Evolutionary conservation across 2,113 vertebrate genomes (phyloP), one percentile per base, ranked within the genome.

Genomic region (Gavialis gangeticus): DNA sequence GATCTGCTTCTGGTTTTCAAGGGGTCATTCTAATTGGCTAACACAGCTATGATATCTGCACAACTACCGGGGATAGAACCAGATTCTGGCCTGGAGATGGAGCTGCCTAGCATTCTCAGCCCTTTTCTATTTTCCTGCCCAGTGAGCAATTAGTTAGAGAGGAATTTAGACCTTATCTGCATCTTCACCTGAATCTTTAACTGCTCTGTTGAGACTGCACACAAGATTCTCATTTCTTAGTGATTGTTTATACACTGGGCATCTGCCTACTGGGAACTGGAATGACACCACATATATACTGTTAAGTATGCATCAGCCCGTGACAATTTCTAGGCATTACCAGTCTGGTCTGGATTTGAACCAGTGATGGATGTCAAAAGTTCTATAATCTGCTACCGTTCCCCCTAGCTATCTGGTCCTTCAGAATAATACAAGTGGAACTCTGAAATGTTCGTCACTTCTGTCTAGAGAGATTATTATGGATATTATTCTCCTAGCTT

Each of bases 401-500:
- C 6, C 16, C 54, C 34, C 58, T 17, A 25, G 13, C 34, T 15
- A 27, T 85, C 69, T 10, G 46, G 63, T 22, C 8, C 27, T 71
- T 13, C 14, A 75, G 12, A 69, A 7, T 30, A 85, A 84, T 3
- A 5, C 5, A 24, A 11, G 21, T 62, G 24, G 60, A 62, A 66
- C 17, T 78, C 56, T 14, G n/a, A 64, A 67, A 57, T 79, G 89
- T 82, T 86, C 1, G 62, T 84, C 25, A 24, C 63, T 94, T 85
- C 46, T 46, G 46, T 77, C 11, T 2, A 69, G 37, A 62, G 9
- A 71, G 28, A 63, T n/a, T 13, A 55, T 0, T 0, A 5, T 28
- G 63, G 27, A 19, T 75, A 92, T 79, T 90, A 66, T 54, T 84
- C 83, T 86, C 81, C 84, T 27, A 66, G 12, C 89, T 97, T 89